These are phyloP conservation scores for Dichetophora obliterata DNA, from an alignment of 2,888 invertebrate genomes.

Conservation along the genomic window DNA sequence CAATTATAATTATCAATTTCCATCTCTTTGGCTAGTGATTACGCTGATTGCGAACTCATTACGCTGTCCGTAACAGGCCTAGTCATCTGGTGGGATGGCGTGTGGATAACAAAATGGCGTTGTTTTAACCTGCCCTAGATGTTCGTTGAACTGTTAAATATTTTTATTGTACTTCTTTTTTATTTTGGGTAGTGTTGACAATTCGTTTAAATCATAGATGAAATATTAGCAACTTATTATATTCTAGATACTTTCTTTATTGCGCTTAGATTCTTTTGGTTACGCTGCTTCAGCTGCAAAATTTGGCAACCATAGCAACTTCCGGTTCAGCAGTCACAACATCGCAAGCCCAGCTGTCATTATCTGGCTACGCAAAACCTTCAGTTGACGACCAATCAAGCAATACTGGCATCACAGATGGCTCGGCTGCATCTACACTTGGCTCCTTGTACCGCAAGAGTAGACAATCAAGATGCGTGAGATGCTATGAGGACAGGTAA, in stretches of 20 bases:
- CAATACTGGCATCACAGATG: slow-evolving; percentile 31
- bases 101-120: not conserved
- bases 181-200: slow-evolving; percentile 8
- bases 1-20: not conserved
- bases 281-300: slow-evolving; percentile 38
- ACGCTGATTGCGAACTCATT: slow-evolving; percentile 9
- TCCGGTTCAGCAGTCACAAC: slow-evolving; percentile 8
- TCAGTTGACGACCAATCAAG: slow-evolving; percentile 30
- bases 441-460: slow-evolving; percentile 60
- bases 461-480: slow-evolving; percentile 66
- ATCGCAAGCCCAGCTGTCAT: not conserved
- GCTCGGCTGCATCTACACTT: slow-evolving; percentile 45
- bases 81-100: not conserved
- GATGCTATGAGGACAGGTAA: slow-evolving; percentile 67
- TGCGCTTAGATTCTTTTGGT: slow-evolving; percentile 43
- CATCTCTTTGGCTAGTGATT: slow-evolving; percentile 13
- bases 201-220: slow-evolving; percentile 20
- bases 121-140: slow-evolving; percentile 54
- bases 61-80: not conserved
- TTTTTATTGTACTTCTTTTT: slow-evolving; percentile 25
- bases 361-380: slow-evolving; percentile 12
- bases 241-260: not conserved
- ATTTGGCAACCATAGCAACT: slow-evolving; percentile 39
- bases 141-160: slow-evolving; percentile 57
- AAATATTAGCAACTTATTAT: slow-evolving; percentile 25